phyloP scores from a whole-genome alignment of 2,797 vertebrate genomes.

The Dipus sagitta region DNA sequence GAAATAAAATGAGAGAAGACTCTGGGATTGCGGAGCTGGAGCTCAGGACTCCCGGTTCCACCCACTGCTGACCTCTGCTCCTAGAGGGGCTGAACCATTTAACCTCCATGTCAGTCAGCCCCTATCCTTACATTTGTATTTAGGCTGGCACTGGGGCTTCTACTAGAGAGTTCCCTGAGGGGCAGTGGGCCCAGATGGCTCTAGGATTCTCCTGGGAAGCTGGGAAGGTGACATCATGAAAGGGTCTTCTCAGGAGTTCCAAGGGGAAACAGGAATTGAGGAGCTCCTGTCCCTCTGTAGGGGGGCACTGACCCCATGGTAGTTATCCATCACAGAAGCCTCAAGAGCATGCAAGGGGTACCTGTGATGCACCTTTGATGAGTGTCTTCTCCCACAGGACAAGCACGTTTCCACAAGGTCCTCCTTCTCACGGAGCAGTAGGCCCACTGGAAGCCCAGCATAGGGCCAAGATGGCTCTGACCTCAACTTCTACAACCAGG shows the following conservation, averaged over 20 bases:
- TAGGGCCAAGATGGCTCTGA: slow-evolving; percentile 42
- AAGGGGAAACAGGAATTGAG: background rate
- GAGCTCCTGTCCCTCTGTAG: background rate
- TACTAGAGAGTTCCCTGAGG: background rate
- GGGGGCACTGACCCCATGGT: background rate
- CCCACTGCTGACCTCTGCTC: background rate
- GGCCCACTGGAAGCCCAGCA: background rate
- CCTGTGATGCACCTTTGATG: background rate
- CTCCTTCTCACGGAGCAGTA: background rate
- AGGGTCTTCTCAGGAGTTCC: background rate
- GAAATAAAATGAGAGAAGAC: background rate
- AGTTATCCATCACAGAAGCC: background rate
- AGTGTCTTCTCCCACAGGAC: slow-evolving; percentile 40
- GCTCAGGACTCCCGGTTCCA: background rate
- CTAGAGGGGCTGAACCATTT: background rate
- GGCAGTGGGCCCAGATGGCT: background rate
- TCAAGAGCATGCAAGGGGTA: background rate
- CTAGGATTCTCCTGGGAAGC: background rate
- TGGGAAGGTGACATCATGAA: background rate
- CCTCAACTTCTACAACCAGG: accelerated
- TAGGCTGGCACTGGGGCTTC: background rate
- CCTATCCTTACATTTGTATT: background rate
- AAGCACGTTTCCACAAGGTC: background rate
- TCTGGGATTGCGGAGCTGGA: background rate
- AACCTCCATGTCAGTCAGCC: background rate